Evolutionary conservation across 2,888 invertebrate genomes (phyloP), one percentile per base, ranked within the genome.

Genomic region (Lasioglossum figueresi): DNA sequence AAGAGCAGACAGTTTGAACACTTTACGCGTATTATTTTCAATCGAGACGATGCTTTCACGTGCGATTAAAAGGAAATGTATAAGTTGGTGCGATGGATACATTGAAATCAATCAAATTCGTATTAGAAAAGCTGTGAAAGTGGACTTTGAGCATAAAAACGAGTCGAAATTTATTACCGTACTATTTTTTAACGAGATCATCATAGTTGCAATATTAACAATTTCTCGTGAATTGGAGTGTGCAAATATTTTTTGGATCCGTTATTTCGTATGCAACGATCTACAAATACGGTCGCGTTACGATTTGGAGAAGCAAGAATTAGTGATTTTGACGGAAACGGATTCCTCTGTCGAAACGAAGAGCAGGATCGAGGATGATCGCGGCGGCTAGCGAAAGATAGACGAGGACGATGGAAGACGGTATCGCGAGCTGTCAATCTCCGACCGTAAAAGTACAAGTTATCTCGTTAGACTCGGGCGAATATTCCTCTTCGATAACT

Each of bases 361-460:
- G 59, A 19, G 34, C 31, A 19, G 43, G 63, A 6, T 63, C 59
- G 56, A 56, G 3, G 3, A n/a, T 12, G n/a, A 56, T 59, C 8
- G 16, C 63, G 63, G 16, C 31, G 2, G 63, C 31, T 2, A 70
- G 37, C 37, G 23, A 70, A 40, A 70, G 68, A 70, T 37, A 68
- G 68, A 70, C 37, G 34, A 37, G 2, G 68, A 8, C 8, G 19
- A 23, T 37, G 37, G 37, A 70, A 37, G 37, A 37, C 71, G 77
- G 71, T 85, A 81, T 86, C 83, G 72, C 37, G 66, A 45, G 56
- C 79, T 82, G 83, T 87, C 90, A 81, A 88, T 88, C 90, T 82
- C 81, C 74, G 82, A 85, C 85, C 83, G 84, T 85, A 83, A 87
- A 80, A 81, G 82, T 80, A 87, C 81, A 89, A 89, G 90, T 90